These are phyloP conservation scores for Drosophila serrata DNA, from an alignment of 1,140 invertebrate genomes.

Conservation along the genomic window DNA sequence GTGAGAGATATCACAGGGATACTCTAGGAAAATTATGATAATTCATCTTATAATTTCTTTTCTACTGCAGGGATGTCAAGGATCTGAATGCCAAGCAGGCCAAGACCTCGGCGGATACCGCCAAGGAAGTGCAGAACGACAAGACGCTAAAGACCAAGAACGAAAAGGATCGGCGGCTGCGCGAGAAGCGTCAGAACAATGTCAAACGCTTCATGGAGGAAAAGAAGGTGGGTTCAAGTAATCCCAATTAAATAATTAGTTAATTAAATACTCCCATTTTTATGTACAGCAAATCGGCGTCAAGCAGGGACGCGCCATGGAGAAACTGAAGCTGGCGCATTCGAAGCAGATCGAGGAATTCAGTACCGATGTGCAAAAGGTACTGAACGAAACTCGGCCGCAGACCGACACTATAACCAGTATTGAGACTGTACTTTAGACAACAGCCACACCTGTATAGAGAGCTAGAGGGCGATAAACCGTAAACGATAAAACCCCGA, in stretches of 20 bases:
- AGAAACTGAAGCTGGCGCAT: constrained; percentile 96
- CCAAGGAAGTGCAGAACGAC: constrained; percentile 97
- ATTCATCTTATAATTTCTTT: no score
- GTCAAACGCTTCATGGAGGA: constrained; percentile 99
- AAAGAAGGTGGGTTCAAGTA: constrained; percentile 88
- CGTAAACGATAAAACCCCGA: constrained; percentile 44
- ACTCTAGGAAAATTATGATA: not conserved
- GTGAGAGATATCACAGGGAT: constrained; percentile 85
- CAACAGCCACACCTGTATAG: constrained; percentile 51
- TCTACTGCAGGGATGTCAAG: constrained; percentile 93
- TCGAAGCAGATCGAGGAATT: constrained; percentile 96
- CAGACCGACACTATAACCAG: constrained; percentile 83
- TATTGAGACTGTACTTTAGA: constrained; percentile 85
- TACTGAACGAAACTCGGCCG: constrained; percentile 85
- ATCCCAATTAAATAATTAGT: not conserved
- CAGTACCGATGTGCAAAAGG: constrained; percentile 95
- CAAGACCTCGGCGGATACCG: constrained; percentile 98
- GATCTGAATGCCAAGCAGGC: constrained; percentile 98
- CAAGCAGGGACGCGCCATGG: constrained; percentile 96
- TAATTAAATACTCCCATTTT: not conserved
- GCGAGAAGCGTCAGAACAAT: constrained; percentile 99
- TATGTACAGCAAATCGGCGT: constrained; percentile 89
- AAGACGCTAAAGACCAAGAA: constrained; percentile 99
- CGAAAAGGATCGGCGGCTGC: constrained; percentile 96
- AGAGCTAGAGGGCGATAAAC: constrained; percentile 50